Conservation (phyloP, 2,888 invertebrate genomes). For the Lymantria monacha region DNA sequence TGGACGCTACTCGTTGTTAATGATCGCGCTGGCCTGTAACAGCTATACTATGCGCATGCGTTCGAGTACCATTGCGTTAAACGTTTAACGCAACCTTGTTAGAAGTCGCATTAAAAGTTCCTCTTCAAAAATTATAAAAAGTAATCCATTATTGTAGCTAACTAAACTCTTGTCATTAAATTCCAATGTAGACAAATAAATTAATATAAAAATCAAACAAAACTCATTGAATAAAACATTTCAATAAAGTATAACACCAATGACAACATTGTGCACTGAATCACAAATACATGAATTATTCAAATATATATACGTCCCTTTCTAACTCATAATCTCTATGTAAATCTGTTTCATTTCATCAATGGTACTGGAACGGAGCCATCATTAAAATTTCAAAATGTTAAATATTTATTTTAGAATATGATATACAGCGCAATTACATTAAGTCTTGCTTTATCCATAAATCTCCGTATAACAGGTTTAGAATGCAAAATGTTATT, state of each 20-base stretch:
- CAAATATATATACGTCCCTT: constrained; percentile 28
- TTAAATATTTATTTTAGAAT: constrained; percentile 8
- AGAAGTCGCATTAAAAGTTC: no score
- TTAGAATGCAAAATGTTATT: no score
- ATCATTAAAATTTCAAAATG: constrained; percentile 11
- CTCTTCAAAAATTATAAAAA: no score
- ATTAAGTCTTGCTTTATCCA: not conserved
- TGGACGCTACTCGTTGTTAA: no score
- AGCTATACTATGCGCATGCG: no score
- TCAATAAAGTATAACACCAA: constrained; percentile 24
- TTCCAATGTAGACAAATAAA: no score
- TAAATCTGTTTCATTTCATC: constrained; percentile 11
- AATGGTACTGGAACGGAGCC: constrained; percentile 1
- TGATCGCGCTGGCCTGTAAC: no score
- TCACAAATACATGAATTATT: constrained; percentile 55
- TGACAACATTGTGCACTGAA: constrained; percentile 46
- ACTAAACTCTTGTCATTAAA: no score
- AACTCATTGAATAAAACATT: constrained; percentile 44
- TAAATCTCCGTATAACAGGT: no score
- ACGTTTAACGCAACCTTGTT: no score
- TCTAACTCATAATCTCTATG: constrained; percentile 16
- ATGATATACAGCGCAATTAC: constrained; percentile 16
- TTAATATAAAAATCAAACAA: constrained; percentile 9
- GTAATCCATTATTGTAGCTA: no score
- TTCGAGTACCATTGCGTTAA: no score